Percentiles rank a stretch among this genome's conserved stretches.
phyloP scores from a whole-genome alignment of 2,113 vertebrate species.

The Mohoua ochrocephala region DNA sequence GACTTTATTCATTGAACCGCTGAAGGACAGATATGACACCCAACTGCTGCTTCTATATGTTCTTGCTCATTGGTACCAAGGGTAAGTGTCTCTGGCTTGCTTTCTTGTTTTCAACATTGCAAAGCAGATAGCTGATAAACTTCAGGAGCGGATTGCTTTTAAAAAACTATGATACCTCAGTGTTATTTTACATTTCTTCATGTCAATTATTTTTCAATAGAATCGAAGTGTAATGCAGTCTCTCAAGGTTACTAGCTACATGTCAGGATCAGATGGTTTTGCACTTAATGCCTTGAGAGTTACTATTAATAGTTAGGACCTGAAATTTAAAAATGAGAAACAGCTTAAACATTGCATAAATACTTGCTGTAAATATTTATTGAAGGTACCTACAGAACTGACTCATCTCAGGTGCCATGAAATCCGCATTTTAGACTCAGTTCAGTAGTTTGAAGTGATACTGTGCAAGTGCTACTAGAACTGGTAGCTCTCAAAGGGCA shows the following conservation, averaged over 20 bases:
- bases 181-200: neutral
- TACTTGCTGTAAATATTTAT: neutral
- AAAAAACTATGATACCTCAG: neutral
- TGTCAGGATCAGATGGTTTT: neutral
- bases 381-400: neutral
- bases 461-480: neutral
- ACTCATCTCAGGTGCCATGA: neutral
- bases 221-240: neutral
- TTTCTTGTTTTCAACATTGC: neutral
- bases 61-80: constrained; percentile 66
- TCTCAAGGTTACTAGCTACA: neutral
- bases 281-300: neutral
- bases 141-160: neutral
- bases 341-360: neutral
- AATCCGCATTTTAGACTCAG: neutral
- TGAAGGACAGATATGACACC: constrained; percentile 64
- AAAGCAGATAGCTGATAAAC: neutral
- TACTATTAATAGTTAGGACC: neutral
- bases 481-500: neutral
- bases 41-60: constrained; percentile 47
- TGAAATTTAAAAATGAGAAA: neutral
- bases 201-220: neutral
- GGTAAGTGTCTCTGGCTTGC: constrained; percentile 67
- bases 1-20: constrained; percentile 22
- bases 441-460: neutral